A percentile compares a stretch with the other conserved stretches of the same genome.
These are phyloP conservation scores for Polyergus mexicanus DNA, from an alignment of 1,140 invertebrate species.

Conservation along the genomic window DNA sequence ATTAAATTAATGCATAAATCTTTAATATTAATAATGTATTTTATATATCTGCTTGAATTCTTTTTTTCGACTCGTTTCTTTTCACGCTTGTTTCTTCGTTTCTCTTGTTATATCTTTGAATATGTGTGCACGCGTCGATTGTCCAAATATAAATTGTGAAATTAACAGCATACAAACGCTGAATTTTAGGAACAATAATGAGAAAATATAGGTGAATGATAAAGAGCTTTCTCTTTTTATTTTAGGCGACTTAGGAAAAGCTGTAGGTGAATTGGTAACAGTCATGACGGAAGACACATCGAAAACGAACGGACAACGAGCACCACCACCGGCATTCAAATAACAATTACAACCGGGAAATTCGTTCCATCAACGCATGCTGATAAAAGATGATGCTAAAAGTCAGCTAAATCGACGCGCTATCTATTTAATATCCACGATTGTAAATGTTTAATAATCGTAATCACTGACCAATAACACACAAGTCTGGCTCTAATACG, in stretches of 20 bases:
- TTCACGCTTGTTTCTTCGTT: constrained; percentile 23
- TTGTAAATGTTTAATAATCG: constrained; percentile 74
- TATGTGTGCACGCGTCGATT: constrained; percentile 17
- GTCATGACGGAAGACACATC: constrained; percentile 92
- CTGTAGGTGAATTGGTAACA: constrained; percentile 94
- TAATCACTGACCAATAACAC: constrained; percentile 82
- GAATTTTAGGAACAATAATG: not conserved
- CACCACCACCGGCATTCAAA: constrained; percentile 84
- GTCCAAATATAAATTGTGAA: constrained; percentile 20
- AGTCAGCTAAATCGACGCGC: constrained; percentile 22
- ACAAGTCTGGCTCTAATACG: constrained; percentile 83
- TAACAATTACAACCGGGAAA: constrained; percentile 70
- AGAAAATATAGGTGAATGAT: not conserved
- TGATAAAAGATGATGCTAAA: not conserved
- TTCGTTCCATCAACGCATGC: constrained; percentile 37
- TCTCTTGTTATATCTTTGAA: constrained; percentile 9
- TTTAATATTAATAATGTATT: not conserved
- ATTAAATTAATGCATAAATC: constrained; percentile 4
- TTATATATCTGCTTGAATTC: no score
- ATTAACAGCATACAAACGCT: not conserved
- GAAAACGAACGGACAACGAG: constrained; percentile 83
- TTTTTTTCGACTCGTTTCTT: not conserved
- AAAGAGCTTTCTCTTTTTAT: constrained; percentile 63
- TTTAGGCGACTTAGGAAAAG: constrained; percentile 93
- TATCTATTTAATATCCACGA: constrained; percentile 67